Evolutionary conservation across 2,113 vertebrate genomes (phyloP).

Genomic region (Reinhardtius hippoglossoides): DNA sequence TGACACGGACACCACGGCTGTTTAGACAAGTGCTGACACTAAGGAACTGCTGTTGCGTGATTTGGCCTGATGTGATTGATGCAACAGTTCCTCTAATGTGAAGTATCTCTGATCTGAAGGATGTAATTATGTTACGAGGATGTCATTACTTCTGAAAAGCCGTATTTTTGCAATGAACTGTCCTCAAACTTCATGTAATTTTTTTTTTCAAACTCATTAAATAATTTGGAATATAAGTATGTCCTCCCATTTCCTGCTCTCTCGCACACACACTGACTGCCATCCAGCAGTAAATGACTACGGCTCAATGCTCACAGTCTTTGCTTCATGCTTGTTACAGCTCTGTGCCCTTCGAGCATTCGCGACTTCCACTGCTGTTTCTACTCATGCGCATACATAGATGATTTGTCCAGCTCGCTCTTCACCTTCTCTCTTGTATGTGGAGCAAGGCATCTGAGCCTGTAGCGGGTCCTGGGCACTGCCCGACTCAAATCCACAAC

Average conservation of each 20-base stretch:
- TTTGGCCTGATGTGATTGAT: conserved; percentile 64
- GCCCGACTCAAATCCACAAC: conserved; percentile 16
- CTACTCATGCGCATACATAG: conserved; percentile 39
- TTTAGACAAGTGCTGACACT: conserved; percentile 72
- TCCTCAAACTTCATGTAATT: not conserved
- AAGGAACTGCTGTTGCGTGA: conserved; percentile 56
- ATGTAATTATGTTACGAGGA: conserved; percentile 59
- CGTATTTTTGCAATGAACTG: conserved; percentile 31
- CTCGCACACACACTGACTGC: conserved; percentile 9
- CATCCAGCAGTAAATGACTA: conserved; percentile 54
- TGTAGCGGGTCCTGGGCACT: conserved; percentile 20
- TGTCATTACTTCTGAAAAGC: conserved; percentile 58
- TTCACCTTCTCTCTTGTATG: conserved; percentile 6
- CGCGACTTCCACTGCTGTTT: conserved; percentile 41
- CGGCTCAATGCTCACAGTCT: conserved; percentile 33
- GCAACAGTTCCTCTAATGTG: conserved; percentile 54
- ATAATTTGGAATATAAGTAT: conserved; percentile 40
- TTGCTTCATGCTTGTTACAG: conserved; percentile 60
- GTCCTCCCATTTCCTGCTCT: conserved; percentile 15
- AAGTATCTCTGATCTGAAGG: conserved; percentile 46
- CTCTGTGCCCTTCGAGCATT: conserved; percentile 58
- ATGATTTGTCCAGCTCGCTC: conserved; percentile 35
- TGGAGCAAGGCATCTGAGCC: conserved; percentile 24
- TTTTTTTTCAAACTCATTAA: conserved; percentile 45
- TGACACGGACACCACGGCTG: conserved; percentile 50